phyloP scores from a whole-genome alignment of 2,797 vertebrate genomes.

The Sternotherus odoratus region DNA sequence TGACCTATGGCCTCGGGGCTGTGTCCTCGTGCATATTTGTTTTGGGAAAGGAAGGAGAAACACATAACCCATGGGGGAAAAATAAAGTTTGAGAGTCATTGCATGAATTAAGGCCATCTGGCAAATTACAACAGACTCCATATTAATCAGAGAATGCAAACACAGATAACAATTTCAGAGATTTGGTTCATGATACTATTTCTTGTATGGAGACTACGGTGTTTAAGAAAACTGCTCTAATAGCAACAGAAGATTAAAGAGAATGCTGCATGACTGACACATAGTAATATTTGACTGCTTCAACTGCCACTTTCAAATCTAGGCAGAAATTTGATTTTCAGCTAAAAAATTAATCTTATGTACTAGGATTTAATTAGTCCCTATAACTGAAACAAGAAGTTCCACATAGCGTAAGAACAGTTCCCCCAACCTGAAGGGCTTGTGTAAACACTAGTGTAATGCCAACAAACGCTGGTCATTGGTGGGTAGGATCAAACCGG shows the following conservation, averaged over 20 bases:
- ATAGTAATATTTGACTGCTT: background rate
- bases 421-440: background rate
- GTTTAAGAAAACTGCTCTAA: background rate
- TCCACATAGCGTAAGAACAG: background rate
- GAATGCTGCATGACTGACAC: fast-evolving
- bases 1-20: background rate
- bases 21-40: background rate
- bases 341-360: background rate
- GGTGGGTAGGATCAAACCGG: too few species aligned
- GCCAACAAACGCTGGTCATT: too few species aligned
- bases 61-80: background rate
- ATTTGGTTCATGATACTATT: background rate
- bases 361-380: background rate
- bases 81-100: background rate
- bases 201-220: background rate
- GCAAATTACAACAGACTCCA: background rate
- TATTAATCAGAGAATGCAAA: conserved; percentile 8
- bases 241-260: background rate
- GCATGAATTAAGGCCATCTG: background rate
- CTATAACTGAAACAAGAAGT: background rate
- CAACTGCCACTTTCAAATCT: background rate
- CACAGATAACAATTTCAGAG: background rate
- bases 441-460: background rate
- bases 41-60: background rate
- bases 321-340: background rate